A percentile compares a stretch with the other conserved stretches of the same genome.
These are phyloP conservation scores for Aplysia californica DNA, from an alignment of 1,140 invertebrate genomes.

Conservation along the genomic window DNA sequence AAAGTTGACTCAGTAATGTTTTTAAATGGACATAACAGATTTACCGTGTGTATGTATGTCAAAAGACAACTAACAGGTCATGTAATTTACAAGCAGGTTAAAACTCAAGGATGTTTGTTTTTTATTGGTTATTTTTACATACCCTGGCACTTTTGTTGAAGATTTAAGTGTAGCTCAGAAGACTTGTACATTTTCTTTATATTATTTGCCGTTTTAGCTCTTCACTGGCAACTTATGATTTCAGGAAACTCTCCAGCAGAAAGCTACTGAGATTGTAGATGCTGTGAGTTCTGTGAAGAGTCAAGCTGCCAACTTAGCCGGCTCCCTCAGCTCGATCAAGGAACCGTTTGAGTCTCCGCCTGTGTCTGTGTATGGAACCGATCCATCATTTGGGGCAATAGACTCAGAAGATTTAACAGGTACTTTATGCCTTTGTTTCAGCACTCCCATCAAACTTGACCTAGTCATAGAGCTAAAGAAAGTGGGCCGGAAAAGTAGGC, in stretches of 20 bases:
- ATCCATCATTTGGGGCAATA: background rate
- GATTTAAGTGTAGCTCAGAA: background rate
- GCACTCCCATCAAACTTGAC: background rate
- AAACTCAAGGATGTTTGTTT: background rate
- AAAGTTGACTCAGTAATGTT: background rate
- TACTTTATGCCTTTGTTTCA: background rate
- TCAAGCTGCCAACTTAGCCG: background rate
- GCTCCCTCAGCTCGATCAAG: background rate
- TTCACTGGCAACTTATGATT: background rate
- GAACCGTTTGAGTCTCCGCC: background rate
- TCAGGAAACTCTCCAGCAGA: background rate
- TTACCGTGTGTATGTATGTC: no score
- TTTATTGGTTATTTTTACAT: background rate
- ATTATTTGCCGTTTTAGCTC: background rate
- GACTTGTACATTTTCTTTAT: background rate
- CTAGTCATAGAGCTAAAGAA: background rate
- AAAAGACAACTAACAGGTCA: no score
- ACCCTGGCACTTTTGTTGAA: background rate
- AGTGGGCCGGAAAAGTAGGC: background rate
- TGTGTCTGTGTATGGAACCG: background rate
- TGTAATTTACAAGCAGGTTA: background rate
- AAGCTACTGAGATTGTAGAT: background rate
- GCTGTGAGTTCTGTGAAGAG: conserved; percentile 17
- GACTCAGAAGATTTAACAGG: conserved; percentile 1
- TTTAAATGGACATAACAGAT: background rate